Conservation (phyloP, 1,140 invertebrate species). For the Chymomyza costata region DNA sequence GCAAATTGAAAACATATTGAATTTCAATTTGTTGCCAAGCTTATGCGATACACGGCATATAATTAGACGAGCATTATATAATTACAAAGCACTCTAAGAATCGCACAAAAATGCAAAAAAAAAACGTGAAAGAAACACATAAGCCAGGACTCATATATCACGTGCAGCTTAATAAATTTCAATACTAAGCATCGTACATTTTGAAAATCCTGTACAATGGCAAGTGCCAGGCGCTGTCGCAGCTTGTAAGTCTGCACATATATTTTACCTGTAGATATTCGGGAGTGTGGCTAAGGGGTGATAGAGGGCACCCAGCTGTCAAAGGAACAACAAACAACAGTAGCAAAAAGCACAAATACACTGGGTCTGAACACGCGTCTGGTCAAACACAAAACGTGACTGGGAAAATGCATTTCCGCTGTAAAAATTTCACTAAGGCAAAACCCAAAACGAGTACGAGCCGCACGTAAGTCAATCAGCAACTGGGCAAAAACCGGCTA, state of each 20-base stretch:
- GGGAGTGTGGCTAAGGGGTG: not conserved
- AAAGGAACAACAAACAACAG: not conserved
- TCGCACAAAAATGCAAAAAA: not conserved
- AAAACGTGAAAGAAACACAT: too few relatives aligned
- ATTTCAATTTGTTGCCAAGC: constrained; percentile 45
- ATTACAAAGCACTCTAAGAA: constrained; percentile 59
- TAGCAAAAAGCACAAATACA: too few relatives aligned
- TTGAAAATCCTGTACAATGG: too few relatives aligned
- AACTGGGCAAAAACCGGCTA: constrained; percentile 37
- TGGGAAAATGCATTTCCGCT: constrained; percentile 68
- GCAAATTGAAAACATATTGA: constrained; percentile 70
- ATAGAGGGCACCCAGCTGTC: not conserved
- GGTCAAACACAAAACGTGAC: constrained; percentile 43
- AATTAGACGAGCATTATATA: constrained; percentile 58
- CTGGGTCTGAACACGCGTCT: constrained; percentile 38
- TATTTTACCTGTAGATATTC: constrained; percentile 46
- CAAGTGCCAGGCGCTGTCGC: constrained; percentile 14
- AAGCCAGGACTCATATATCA: constrained; percentile 50
- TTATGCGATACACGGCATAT: constrained; percentile 42
- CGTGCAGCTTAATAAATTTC: constrained; percentile 61
- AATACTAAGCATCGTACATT: constrained; percentile 19
- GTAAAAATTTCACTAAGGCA: constrained; percentile 50
- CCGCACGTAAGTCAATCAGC: constrained; percentile 67
- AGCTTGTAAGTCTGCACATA: constrained; percentile 36
- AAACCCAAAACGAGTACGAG: constrained; percentile 59